Evolutionary conservation across 2,888 invertebrate species (phyloP), one percentile per base, ranked within the genome.

Genomic region (Chloroclysta siterata): DNA sequence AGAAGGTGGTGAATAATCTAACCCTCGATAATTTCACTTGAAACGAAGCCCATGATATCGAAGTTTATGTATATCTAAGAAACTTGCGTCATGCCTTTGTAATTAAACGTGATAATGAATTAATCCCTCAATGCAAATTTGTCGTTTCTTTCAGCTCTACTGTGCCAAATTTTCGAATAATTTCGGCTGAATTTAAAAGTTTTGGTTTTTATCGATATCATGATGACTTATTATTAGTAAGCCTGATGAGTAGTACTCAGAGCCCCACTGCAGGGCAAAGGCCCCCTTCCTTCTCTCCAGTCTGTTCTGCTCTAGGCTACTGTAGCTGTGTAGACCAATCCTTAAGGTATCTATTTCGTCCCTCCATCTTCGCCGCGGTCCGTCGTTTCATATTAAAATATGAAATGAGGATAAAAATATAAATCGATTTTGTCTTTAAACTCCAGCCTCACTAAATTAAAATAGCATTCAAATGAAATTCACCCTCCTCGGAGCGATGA

Each of bases 381-480:
- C 6, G 7, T 5, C 8, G 33, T 33, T 6, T 8, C 33, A 33
- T 8, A 8, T 8, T 33, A 33, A 33, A 33, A 8, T 8, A 33
- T 8, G 33, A 33, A 8, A 33, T 8, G 33, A 33, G 7, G 2
- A 33, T 8, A 33, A 0, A 8, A 8, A 33, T 33, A 33, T 17
- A 3, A 17, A 17, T 46, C 10, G 17, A 44, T 46, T 17, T 17
- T 10, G n/a, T 17, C 33, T 14, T 36, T n/a, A 5, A 7, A 51
- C 5, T 33, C 36, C 33, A 14, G 50, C 8, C n/a, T 17, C n/a
- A 22, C 4, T n/a, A 28, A 17, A 56, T 56, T 48, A 39, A 28
- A 56, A 56, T 56, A 28, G 28, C 39, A 50, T 57, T 17, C 15
- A 57, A 57, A 41, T 60, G n/a, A 39, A 56, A 59, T 53, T 59